Conservation (phyloP, 2,113 vertebrate species). For the Mungos mungo region DNA sequence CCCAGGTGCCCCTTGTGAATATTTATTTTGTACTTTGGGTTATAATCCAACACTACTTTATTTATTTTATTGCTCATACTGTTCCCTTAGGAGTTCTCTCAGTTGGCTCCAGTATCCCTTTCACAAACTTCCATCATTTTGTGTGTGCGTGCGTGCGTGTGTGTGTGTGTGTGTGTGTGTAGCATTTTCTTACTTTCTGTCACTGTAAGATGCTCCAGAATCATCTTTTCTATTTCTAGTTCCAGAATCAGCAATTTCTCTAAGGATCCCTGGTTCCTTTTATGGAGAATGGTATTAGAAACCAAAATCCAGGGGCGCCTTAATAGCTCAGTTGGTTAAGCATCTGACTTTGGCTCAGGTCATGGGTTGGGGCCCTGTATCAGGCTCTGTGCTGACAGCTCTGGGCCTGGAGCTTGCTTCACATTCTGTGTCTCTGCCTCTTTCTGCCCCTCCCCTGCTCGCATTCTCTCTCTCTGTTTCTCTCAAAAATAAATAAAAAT, state of each 20-base stretch:
- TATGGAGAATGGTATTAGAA: neutral
- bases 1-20: neutral
- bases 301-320: neutral
- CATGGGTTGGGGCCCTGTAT: too few species aligned
- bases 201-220: neutral
- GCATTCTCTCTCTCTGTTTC: too few species aligned
- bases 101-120: neutral
- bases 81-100: neutral
- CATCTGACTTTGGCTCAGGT: too few species aligned
- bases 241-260: neutral
- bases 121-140: neutral
- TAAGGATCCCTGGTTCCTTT: neutral
- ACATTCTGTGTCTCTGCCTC: too few species aligned
- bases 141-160: neutral
- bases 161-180: neutral
- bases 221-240: neutral
- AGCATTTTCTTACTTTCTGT: slow-evolving; percentile 11
- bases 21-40: neutral
- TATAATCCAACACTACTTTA: neutral
- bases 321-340: too few species aligned
- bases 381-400: too few species aligned
- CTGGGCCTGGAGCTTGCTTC: too few species aligned
- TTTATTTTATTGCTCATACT: neutral
- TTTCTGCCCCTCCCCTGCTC: too few species aligned
- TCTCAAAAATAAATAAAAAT: too few species aligned